Evolutionary conservation across 2,113 vertebrate genomes (phyloP).

Genomic region (Misgurnus mizolepis): DNA sequence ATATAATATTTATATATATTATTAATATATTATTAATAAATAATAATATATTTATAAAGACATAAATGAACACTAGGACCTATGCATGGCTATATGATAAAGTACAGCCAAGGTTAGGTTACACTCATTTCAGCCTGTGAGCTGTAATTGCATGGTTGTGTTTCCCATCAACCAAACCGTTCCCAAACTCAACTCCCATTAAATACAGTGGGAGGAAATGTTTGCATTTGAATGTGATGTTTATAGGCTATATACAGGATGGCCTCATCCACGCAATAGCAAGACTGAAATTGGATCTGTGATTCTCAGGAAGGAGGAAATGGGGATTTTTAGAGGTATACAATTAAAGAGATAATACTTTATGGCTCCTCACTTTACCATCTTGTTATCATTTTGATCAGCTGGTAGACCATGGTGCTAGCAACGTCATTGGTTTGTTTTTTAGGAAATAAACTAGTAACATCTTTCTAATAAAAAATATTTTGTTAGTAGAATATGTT

Average conservation of each 20-base stretch:
- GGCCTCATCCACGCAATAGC: constrained; percentile 57
- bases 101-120: constrained; percentile 57
- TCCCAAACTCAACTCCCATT: constrained; percentile 49
- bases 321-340: background rate
- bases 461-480: too few relatives aligned
- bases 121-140: constrained; percentile 41
- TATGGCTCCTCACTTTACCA: constrained; percentile 12
- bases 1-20: too few relatives aligned
- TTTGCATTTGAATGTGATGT: constrained; percentile 58
- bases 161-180: constrained; percentile 45
- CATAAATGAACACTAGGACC: constrained; percentile 19
- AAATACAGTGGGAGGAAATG: constrained; percentile 56
- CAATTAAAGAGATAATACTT: background rate
- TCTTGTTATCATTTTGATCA: background rate
- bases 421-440: too few relatives aligned
- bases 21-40: background rate
- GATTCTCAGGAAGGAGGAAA: constrained; percentile 8
- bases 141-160: constrained; percentile 57
- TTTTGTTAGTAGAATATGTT: too few relatives aligned
- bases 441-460: too few relatives aligned
- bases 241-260: constrained; percentile 45
- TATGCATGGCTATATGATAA: constrained; percentile 36
- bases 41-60: background rate
- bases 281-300: constrained; percentile 55
- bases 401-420: background rate